Base-by-base conservation (phyloP, 2,888 invertebrate species). In the Cryptophagus acutangulus region DNA sequence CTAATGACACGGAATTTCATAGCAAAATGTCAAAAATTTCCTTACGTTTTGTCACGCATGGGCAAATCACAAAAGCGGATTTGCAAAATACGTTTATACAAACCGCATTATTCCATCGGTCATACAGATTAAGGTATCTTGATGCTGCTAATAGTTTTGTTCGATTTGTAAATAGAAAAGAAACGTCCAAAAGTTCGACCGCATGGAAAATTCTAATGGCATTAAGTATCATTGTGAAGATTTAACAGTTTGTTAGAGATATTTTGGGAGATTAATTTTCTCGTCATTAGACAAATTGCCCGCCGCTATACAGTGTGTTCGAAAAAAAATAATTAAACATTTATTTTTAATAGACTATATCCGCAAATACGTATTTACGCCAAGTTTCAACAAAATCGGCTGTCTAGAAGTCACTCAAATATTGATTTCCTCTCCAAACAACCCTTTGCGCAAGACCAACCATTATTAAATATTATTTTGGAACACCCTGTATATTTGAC, bases 191-290 rank as follows among this genome's bases (percentile, higher is more conserved):
- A 30, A 46, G 49, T 45, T 43, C 58, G 53, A 50, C 57, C 61
- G 54, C 46, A 53, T 46, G 61, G 59, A 63, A 65, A 65, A 63
- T 63, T 62, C 57, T 63, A 65, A 65, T 63, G 53, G 61, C 57
- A 65, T 63, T 63, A 61, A 55, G 43, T 53, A 45, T 50, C 53
- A 55, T 49, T 52, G 51, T 47, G 37, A 18, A 5, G 20, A 18
- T 17, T 34, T 17, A 17, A n/a, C 17, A 33, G 13, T 35, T 10
- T 13, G 35, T n/a, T 20, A 18, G 35, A 24, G n/a, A 34, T 33
- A 17, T 16, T 13, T 9, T 20, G 20, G 6, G 24, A 20, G 24
- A 20, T 20, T 20, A 20, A 8, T 8, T 20, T 20, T 8, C 24
- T 20, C n/a, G 24, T 20, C 24, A 20, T 20, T 20, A 20, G 24